These are phyloP conservation scores for Heliconius melpomene DNA, from an alignment of 1,140 invertebrate genomes.

Conservation along the genomic window DNA sequence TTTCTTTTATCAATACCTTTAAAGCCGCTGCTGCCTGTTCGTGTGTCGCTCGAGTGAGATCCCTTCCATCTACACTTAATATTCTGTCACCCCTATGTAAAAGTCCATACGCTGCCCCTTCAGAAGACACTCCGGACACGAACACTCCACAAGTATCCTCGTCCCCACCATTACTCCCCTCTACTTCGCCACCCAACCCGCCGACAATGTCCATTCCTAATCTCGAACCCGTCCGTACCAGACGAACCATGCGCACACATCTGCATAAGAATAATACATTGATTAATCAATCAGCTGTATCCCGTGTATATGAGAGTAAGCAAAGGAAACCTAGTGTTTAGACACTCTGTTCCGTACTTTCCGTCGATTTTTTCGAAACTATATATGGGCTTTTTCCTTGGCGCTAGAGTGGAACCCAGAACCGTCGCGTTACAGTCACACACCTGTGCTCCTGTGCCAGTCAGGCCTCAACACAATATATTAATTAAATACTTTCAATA, in stretches of 20 bases:
- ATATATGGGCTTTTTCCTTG: too few relatives aligned
- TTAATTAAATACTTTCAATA: slow-evolving; percentile 3
- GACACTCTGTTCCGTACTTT: too few relatives aligned
- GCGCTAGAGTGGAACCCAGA: too few relatives aligned
- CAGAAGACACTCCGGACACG: slow-evolving; percentile 97
- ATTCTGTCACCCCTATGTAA: slow-evolving; percentile 96
- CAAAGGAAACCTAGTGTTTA: too few relatives aligned
- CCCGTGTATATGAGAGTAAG: too few relatives aligned
- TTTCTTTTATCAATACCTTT: slow-evolving; percentile 79
- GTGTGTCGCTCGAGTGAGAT: slow-evolving; percentile 90
- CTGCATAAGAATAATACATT: slow-evolving; percentile 45
- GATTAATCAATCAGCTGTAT: not conserved
- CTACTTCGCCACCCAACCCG: slow-evolving; percentile 95
- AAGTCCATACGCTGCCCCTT: slow-evolving; percentile 96
- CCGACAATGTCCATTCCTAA: slow-evolving; percentile 99
- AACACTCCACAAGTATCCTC: slow-evolving; percentile 76
- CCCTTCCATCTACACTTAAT: slow-evolving; percentile 92
- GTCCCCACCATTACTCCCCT: slow-evolving; percentile 49
- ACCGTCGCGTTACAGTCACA: too few relatives aligned
- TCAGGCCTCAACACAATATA: not conserved
- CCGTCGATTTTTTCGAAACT: too few relatives aligned
- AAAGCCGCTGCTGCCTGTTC: slow-evolving; percentile 94
- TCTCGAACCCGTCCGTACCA: slow-evolving; percentile 80
- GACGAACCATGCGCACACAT: slow-evolving; percentile 73
- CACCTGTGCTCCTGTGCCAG: too few relatives aligned